These are phyloP conservation scores for Casuarius casuarius DNA, from an alignment of 2,113 vertebrate species.

Conservation along the genomic window DNA sequence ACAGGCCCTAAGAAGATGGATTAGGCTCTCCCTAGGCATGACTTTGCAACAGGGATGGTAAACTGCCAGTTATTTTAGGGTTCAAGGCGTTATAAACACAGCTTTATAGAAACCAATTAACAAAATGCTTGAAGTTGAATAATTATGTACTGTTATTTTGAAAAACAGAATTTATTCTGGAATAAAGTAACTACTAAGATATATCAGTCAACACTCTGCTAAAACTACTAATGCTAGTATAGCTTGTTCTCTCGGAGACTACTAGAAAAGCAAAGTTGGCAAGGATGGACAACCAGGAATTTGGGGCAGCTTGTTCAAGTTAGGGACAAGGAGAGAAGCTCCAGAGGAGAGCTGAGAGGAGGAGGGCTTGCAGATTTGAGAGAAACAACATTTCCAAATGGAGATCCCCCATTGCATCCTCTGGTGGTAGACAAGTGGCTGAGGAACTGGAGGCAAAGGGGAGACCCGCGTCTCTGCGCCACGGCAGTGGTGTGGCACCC, in stretches of 20 bases:
- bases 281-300: not conserved
- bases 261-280: not conserved
- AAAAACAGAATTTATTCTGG: not conserved
- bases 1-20: not conserved
- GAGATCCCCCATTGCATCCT: not conserved
- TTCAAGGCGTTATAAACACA: rapidly evolving
- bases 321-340: not conserved
- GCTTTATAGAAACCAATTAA: not conserved
- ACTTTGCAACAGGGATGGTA: not conserved
- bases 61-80: not conserved
- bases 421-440: not conserved
- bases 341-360: not conserved
- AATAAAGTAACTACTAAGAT: not conserved
- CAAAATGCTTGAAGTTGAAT: rapidly evolving
- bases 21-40: not conserved
- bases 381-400: not conserved
- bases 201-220: not conserved
- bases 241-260: not conserved
- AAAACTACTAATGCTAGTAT: not conserved
- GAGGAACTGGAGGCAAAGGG: not conserved
- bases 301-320: not conserved
- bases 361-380: not conserved
- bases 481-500: rapidly evolving
- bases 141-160: not conserved
- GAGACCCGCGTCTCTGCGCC: rapidly evolving